Evolutionary conservation across 1,140 invertebrate species (phyloP).

Genomic region (Drosophila baimaii): DNA sequence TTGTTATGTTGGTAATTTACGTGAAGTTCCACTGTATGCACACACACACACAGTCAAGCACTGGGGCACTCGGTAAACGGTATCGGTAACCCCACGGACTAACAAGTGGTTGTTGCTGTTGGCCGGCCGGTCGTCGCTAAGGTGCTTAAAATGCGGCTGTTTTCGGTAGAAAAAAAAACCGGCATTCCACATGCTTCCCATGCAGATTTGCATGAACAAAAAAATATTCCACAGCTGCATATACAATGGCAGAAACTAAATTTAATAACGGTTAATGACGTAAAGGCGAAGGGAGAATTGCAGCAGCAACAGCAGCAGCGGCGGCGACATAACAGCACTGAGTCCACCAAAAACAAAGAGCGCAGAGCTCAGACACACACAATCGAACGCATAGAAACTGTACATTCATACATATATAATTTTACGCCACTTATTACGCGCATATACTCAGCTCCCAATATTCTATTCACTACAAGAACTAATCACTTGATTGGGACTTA

Average conservation of each 20-base stretch:
- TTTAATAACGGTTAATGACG: constrained; percentile 61
- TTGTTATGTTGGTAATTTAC: not conserved
- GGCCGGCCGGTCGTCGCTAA: constrained; percentile 3
- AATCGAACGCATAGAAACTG: not conserved
- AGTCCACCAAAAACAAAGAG: constrained; percentile 24
- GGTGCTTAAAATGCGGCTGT: constrained; percentile 14
- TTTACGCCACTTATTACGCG: constrained; percentile 34
- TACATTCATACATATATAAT: constrained; percentile 14
- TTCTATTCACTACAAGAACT: constrained; percentile 6
- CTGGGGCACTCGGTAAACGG: constrained; percentile 8
- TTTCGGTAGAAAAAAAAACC: constrained; percentile 31
- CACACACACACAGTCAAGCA: not conserved
- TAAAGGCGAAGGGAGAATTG: constrained; percentile 36
- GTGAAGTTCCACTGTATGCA: constrained; percentile 1
- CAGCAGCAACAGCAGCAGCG: constrained; percentile 5
- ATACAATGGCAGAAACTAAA: constrained; percentile 33
- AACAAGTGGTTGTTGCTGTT: constrained; percentile 48
- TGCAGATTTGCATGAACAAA: constrained; percentile 9
- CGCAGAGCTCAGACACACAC: constrained; percentile 1
- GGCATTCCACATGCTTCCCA: constrained; percentile 22
- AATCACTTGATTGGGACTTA: constrained; percentile 32
- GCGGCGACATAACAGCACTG: constrained; percentile 9
- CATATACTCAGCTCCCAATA: not conserved
- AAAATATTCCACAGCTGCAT: constrained; percentile 6
- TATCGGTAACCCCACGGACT: constrained; percentile 25